Base-by-base conservation (phyloP, 2,797 vertebrate genomes). In the Rallus crepitans region DNA sequence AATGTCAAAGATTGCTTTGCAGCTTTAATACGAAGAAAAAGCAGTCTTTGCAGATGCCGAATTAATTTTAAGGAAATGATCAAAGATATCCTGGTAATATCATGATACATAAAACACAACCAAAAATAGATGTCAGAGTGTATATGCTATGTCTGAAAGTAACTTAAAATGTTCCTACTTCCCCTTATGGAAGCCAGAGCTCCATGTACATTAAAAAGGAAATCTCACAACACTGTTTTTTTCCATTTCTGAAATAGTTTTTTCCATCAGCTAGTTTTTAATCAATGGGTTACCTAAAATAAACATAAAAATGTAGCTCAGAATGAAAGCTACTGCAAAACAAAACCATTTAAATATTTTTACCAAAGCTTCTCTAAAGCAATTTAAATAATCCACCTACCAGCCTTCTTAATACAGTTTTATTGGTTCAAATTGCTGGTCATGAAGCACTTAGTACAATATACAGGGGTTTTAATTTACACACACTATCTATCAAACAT, bases 1-100 rank as follows among this genome's bases (percentile, higher is more conserved):
- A 93, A 95, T 9, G 8, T 90, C 81, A 76, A 79, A 71, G 65
- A 84, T n/a, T 81, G 56, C 48, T 93, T 93, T 71, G 68, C 17
- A 76, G 55, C 56, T 93, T 14, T 69, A 89, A 79, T 28, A 75
- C 23, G 94, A 75, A 52, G 70, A 31, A 84, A 71, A 95, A 60
- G 77, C 45, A 82, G 59, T 45, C 83, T 82, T 59, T 84, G 53
- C 77, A 96, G 53, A 45, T 92, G 45, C 69, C 70, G 96, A 93
- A 93, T 24, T 10, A 94, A 66, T 80, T 88, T 96, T 70, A 93
- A 64, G 33, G 39, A 96, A 90, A 30, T 30, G 1, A 94, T 93
- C 39, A 91, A 96, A 93, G 50, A 77, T 28, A 40, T 57, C 72
- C 55, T 30, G 21, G 16, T 31, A 86, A 73, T 24, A 57, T 30